Percentiles rank a stretch among this genome's conserved stretches.
Evolutionary conservation across 2,888 invertebrate species (phyloP).

Genomic region (Lochmaea capreae): DNA sequence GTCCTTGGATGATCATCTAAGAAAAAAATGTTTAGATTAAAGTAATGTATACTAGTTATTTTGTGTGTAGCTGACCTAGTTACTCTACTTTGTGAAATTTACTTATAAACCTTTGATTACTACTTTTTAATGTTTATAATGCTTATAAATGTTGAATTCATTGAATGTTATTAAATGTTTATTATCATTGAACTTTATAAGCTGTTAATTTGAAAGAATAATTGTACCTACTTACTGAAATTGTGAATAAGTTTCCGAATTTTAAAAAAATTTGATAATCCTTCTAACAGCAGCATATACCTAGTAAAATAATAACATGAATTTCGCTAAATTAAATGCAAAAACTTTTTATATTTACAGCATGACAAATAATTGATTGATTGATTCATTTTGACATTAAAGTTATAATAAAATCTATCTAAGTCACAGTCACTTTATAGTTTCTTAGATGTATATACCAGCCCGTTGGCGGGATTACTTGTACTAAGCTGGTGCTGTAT

Average conservation of each 20-base stretch:
- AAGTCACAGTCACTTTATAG: no score
- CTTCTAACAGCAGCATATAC: slow-evolving; percentile 18
- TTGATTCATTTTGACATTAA: neutral
- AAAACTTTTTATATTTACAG: neutral
- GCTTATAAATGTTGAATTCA: no score
- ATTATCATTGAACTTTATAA: neutral
- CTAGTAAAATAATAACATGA: neutral
- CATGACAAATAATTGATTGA: neutral
- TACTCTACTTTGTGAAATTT: no score
- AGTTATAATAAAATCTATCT: no score
- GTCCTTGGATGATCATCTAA: neutral
- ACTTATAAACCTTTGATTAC: no score
- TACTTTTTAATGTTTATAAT: no score
- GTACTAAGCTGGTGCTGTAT: no score
- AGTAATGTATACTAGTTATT: neutral
- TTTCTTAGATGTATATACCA: no score
- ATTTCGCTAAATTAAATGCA: neutral
- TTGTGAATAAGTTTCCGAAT: neutral
- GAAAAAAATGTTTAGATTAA: neutral
- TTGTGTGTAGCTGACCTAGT: neutral
- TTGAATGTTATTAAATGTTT: no score
- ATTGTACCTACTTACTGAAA: neutral
- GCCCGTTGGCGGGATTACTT: no score
- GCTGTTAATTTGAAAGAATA: neutral
- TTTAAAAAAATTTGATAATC: slow-evolving; percentile 16